Percentiles rank a stretch among this genome's conserved stretches.
phyloP scores from a whole-genome alignment of 1,140 invertebrate genomes.

The Eriocheir sinensis region DNA sequence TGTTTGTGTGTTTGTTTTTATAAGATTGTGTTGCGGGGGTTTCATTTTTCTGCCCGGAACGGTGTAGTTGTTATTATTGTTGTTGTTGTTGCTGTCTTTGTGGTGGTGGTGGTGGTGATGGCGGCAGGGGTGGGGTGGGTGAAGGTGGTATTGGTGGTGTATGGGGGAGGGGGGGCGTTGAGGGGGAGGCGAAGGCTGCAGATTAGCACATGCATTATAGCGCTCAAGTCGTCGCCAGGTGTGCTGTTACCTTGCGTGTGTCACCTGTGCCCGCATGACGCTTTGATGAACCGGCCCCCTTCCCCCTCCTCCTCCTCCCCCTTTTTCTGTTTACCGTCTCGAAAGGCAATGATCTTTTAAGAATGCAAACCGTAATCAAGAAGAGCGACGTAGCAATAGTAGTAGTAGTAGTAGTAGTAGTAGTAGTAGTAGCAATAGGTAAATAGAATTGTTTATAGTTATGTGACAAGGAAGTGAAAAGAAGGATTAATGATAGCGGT shows the following conservation, averaged over 20 bases:
- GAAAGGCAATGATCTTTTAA: neutral
- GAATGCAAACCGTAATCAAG: slow-evolving; percentile 3
- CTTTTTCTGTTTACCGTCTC: neutral
- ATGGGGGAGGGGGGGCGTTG: too few species aligned
- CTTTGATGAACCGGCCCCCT: neutral
- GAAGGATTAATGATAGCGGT: neutral
- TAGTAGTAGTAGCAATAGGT: too few species aligned
- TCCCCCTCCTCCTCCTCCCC: neutral
- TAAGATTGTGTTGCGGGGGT: too few species aligned
- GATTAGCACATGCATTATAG: slow-evolving; percentile 1
- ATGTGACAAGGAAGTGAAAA: too few species aligned
- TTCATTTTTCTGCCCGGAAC: too few species aligned
- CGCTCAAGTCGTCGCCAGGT: neutral
- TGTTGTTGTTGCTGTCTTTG: too few species aligned
- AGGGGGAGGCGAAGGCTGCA: neutral
- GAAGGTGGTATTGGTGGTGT: neutral
- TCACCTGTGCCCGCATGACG: neutral
- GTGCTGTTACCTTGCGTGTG: neutral
- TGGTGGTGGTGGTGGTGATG: too few species aligned
- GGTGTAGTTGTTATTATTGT: too few species aligned
- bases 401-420: too few species aligned
- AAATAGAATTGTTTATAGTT: too few species aligned
- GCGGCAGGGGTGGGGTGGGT: neutral
- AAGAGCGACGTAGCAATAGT: too few species aligned
- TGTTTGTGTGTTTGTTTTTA: too few species aligned